Evolutionary conservation across 2,888 invertebrate species (phyloP).

Genomic region (Vesta saturnalis): DNA sequence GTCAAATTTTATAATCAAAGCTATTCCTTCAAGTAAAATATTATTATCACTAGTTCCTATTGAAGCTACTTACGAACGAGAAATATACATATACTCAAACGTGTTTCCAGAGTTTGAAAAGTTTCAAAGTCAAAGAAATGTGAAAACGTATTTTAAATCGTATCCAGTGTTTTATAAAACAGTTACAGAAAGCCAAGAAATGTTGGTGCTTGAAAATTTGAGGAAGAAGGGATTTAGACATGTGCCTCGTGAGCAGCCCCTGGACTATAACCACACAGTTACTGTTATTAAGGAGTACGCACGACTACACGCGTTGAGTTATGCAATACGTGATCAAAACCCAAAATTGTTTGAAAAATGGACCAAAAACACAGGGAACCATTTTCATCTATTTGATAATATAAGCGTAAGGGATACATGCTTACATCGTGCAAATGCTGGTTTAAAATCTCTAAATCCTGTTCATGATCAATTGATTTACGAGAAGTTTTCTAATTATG

Average conservation of each 20-base stretch:
- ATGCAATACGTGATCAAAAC: constrained; percentile 8
- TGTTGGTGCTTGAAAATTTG: not conserved
- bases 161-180: constrained; percentile 35
- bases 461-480: constrained; percentile 17
- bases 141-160: constrained; percentile 33
- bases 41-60: constrained; percentile 43
- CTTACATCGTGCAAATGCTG: not conserved
- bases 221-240: not conserved
- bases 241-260: not conserved
- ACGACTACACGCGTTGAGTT: constrained; percentile 3
- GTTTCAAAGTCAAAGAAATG: constrained; percentile 42
- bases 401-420: not conserved
- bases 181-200: not conserved
- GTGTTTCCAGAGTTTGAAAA: constrained; percentile 45
- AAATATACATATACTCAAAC: constrained; percentile 47
- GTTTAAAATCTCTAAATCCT: constrained; percentile 17
- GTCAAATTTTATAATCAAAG: constrained; percentile 48
- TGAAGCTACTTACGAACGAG: constrained; percentile 44
- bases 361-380: not conserved
- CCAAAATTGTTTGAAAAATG: not conserved
- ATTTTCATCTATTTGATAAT: not conserved
- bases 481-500: constrained; percentile 30
- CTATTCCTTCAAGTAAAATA: constrained; percentile 41
- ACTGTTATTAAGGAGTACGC: not conserved
- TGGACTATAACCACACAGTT: not conserved